A percentile compares a stretch with the other conserved stretches of the same genome.
Evolutionary conservation across 1,140 invertebrate species (phyloP).

Genomic region (Stenopsyche tienmushanensis): DNA sequence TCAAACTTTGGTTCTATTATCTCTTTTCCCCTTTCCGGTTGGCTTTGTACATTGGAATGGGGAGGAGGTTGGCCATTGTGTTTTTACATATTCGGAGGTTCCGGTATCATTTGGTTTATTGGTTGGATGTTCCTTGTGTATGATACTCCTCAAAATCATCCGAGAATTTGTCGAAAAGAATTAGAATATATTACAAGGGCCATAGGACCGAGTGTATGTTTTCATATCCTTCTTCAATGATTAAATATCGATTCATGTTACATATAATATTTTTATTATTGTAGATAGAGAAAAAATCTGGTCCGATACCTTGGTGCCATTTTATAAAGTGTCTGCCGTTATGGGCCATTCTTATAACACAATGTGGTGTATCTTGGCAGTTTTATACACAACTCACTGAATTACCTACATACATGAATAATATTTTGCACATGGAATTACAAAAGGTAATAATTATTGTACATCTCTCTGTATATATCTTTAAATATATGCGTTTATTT

Average conservation of each 20-base stretch:
- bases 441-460: slow-evolving; percentile 62
- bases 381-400: slow-evolving; percentile 94
- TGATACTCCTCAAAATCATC: slow-evolving; percentile 76
- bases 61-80: slow-evolving; percentile 75
- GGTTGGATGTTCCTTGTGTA: slow-evolving; percentile 74
- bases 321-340: slow-evolving; percentile 81
- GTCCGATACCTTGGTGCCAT: slow-evolving; percentile 67
- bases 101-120: slow-evolving; percentile 78
- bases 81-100: slow-evolving; percentile 75
- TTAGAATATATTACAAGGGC: slow-evolving; percentile 66
- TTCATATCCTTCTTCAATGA: background rate
- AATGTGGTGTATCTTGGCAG: slow-evolving; percentile 91
- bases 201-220: slow-evolving; percentile 51
- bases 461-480: slow-evolving; percentile 21
- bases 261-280: background rate
- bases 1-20: slow-evolving; percentile 75
- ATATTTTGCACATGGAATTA: slow-evolving; percentile 87
- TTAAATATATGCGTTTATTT: too few relatives aligned
- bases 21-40: slow-evolving; percentile 72
- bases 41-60: slow-evolving; percentile 67
- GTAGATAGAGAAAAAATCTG: slow-evolving; percentile 8
- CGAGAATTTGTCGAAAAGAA: slow-evolving; percentile 72
- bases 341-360: slow-evolving; percentile 84
- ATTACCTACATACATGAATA: slow-evolving; percentile 91
- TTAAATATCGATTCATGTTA: background rate